Evolutionary conservation across 2,888 invertebrate species (phyloP), one percentile per base, ranked within the genome.

Genomic region (Rhingia campestris): DNA sequence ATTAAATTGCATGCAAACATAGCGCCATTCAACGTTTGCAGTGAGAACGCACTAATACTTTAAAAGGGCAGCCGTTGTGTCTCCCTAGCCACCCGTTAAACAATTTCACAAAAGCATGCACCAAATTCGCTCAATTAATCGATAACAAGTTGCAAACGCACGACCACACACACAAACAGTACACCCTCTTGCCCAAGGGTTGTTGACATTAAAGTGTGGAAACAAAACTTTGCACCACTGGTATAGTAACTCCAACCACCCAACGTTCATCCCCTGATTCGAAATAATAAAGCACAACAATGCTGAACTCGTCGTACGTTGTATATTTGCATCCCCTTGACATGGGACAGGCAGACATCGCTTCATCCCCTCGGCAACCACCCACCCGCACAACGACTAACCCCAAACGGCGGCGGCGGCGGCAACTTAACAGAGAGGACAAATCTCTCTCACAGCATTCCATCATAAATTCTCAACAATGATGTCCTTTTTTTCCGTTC

Each of bases 391-490:
- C 22, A 6, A 9, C 14, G 7, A 12, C 12, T 22, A 12, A 14
- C 45, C 6, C 7, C 45, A 6, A 7, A 12, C 43, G 12, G 43
- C 47, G 14, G 14, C 47, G 4, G 49, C 49, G 22, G 49, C 30
- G 10, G 49, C 30, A 49, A 22, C 49, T 49, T 30, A 49, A 30
- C 49, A 10, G 4, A 49, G 39, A 53, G 41, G 70, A 76, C 64
- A 66, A 76, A 47, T 81, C 43, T 70, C 45, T 59, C 70, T 30
- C 58, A 59, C 53, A 54, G 61, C 76, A 66, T 81, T 82, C 61
- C 73, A 79, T 82, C 82, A 82, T 82, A 73, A 79, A 79, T 63
- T 73, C 45, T 67, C 22, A 58, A 82, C 72, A 67, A 82, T 66
- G 59, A 54, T 76, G 47, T 22, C 22, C 22, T 22, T 22, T 22